Base-by-base conservation (phyloP, 1,140 invertebrate species). In the Lasioglossum albipes region DNA sequence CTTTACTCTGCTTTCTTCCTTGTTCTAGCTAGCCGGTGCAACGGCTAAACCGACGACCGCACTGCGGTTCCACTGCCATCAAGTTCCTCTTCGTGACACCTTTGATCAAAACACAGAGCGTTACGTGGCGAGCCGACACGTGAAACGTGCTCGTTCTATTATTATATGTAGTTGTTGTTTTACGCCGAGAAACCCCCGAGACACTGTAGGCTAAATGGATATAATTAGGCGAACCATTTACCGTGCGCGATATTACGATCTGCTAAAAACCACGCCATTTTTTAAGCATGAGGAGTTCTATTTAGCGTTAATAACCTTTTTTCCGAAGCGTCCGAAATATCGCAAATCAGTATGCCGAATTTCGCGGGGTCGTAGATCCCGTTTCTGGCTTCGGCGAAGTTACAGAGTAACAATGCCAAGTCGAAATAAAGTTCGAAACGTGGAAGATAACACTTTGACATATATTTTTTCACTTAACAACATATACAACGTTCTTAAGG, bases 31-130 rank as follows among this genome's bases (percentile, higher is more conserved):
- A 74, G 45, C 36, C 42, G 57, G 31, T 10, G 31, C 27, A 36
- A 73, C 10, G 31, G 31, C 7, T 65, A 4, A 4, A 62, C 1
- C 57, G 10, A 64, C 54, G 52, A 45, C 59, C 59, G 65, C 36
- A 74, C 45, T 67, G 61, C 66, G 52, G 73, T 59, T 75, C 68
- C 16, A 65, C 67, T 83, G 59, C 81, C 81, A 86, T 86, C 36
- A 79, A 79, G 22, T 22, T 45, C 27, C 12, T 27, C n/a, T 12
- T 13, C 49, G 2, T 7, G 18, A 1, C 41, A 80, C 36, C 72
- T 75, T 68, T 2, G 20, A 61, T 41, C 9, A 59, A 57, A 74
- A 66, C 41, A 45, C 20, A 18, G 10, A 52, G 1, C 41, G 69
- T 81, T 67, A 71, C 61, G 62, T 75, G 62, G 52, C 13, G 13